A percentile compares a stretch with the other conserved stretches of the same genome.
Evolutionary conservation across 2,113 vertebrate species (phyloP).

Genomic region (Miniopterus natalensis): DNA sequence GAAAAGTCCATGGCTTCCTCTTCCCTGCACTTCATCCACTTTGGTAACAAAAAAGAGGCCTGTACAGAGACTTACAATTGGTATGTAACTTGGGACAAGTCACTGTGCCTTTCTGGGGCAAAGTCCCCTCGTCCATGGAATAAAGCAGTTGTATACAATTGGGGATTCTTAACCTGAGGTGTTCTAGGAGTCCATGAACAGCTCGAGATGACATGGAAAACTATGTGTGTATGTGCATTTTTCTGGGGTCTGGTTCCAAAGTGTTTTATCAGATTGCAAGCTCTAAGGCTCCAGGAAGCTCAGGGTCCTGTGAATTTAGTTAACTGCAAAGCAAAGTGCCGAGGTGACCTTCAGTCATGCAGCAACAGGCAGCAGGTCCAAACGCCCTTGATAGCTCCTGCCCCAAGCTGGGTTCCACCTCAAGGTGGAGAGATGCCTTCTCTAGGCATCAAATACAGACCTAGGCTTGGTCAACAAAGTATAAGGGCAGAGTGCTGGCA

Average conservation of each 20-base stretch:
- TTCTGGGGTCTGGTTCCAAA: slow-evolving; percentile 61
- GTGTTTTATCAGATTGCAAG: slow-evolving; percentile 23
- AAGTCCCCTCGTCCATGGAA: slow-evolving; percentile 5
- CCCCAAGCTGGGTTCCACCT: background rate
- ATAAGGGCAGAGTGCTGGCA: background rate
- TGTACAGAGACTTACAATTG: slow-evolving; percentile 15
- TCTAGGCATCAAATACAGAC: background rate
- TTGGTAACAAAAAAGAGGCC: background rate
- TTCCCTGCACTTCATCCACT: background rate
- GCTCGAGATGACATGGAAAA: slow-evolving; percentile 25
- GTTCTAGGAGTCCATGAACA: background rate
- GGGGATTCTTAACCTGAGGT: slow-evolving; percentile 9
- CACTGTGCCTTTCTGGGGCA: slow-evolving; percentile 7
- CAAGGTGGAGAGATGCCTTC: background rate
- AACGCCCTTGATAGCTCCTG: background rate
- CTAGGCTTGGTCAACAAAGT: background rate
- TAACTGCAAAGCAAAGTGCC: background rate
- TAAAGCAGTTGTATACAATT: background rate
- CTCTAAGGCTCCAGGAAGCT: slow-evolving; percentile 19
- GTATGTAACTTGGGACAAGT: slow-evolving; percentile 25
- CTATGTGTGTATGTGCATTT: background rate
- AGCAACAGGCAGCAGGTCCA: background rate
- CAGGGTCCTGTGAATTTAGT: background rate
- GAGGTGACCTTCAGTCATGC: background rate
- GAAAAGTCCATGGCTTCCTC: background rate